Evolutionary conservation across 2,113 vertebrate genomes (phyloP).

Genomic region (Arothron firmamentum): DNA sequence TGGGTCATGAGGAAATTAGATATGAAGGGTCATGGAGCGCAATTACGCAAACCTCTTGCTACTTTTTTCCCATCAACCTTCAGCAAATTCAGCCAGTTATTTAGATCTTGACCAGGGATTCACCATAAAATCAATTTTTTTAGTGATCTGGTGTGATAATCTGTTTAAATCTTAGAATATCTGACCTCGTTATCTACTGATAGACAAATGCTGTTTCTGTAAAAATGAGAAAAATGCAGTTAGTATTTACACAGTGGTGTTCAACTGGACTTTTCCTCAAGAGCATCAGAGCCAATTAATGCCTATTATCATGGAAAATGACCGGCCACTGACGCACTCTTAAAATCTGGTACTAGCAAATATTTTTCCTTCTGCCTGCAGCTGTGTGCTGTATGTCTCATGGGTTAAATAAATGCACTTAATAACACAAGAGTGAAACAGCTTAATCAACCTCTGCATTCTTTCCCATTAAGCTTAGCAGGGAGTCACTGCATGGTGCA

Average conservation of each 20-base stretch:
- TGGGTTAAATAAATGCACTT: constrained; percentile 25
- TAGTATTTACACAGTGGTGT: background rate
- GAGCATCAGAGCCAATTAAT: constrained; percentile 1
- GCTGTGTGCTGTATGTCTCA: background rate
- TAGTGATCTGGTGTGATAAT: background rate
- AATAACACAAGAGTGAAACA: constrained; percentile 23
- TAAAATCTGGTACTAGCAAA: constrained; percentile 32
- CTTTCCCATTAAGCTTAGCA: constrained; percentile 8
- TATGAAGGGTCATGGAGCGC: constrained; percentile 22
- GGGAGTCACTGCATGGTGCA: constrained; percentile 7
- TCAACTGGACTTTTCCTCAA: constrained; percentile 1
- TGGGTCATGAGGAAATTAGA: constrained; percentile 30
- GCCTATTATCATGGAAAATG: constrained; percentile 14
- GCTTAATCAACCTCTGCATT: constrained; percentile 10
- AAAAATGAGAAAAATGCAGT: constrained; percentile 2
- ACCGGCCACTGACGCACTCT: constrained; percentile 9
- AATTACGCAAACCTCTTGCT: constrained; percentile 22
- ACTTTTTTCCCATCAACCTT: background rate
- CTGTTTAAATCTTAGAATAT: background rate
- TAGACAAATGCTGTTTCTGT: no score
- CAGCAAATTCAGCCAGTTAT: background rate
- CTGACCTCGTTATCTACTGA: no score
- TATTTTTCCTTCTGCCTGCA: constrained; percentile 12
- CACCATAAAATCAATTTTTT: no score
- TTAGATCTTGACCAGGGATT: no score